Evolutionary conservation across 2,888 invertebrate species (phyloP).

Genomic region (Idaea aversata): DNA sequence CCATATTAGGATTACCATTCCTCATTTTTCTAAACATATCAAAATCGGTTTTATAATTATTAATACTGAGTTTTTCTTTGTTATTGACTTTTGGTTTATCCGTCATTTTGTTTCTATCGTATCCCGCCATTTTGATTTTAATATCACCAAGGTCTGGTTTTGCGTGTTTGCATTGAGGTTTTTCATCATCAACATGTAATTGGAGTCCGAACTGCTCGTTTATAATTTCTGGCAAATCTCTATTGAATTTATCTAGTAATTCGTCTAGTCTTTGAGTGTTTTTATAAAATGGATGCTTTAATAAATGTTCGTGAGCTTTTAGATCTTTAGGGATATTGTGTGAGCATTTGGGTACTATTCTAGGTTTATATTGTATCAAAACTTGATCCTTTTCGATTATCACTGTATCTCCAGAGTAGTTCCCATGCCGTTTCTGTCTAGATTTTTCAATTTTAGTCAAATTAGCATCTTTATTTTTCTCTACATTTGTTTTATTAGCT

Average conservation of each 20-base stretch:
- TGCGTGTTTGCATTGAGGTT: conserved; percentile 32
- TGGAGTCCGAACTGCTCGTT: conserved; percentile 36
- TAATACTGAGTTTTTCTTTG: background rate
- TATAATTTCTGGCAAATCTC: conserved; percentile 20
- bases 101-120: background rate
- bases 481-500: conserved; percentile 9
- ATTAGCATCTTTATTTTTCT: conserved; percentile 6
- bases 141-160: conserved; percentile 5
- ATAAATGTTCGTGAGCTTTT: conserved; percentile 48
- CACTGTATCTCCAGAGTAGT: conserved; percentile 31
- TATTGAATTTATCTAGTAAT: conserved; percentile 47
- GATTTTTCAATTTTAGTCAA: conserved; percentile 12
- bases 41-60: conserved; percentile 4
- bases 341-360: conserved; percentile 52
- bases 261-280: conserved; percentile 56
- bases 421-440: conserved; percentile 28
- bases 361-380: conserved; percentile 44
- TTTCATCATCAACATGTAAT: conserved; percentile 26
- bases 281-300: conserved; percentile 60
- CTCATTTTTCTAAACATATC: conserved; percentile 7
- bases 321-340: conserved; percentile 44
- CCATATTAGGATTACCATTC: conserved; percentile 1
- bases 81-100: background rate
- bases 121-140: background rate
- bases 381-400: conserved; percentile 53